Base-by-base conservation (phyloP, 2,888 invertebrate genomes). In the Ypsolopha sequella region DNA sequence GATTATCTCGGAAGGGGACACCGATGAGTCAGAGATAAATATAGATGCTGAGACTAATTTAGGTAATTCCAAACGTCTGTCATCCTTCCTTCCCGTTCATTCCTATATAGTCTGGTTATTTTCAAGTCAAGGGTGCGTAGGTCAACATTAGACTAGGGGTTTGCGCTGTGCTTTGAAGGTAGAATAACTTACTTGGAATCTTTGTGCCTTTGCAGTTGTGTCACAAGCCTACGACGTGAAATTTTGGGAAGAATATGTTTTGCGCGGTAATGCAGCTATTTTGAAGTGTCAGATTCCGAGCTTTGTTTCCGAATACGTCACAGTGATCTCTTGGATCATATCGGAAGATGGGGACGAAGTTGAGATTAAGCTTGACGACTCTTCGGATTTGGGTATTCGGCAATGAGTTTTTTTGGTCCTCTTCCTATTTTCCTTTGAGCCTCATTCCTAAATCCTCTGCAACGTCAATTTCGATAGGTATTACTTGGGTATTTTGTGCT, bases 221-320 rank as follows among this genome's bases (percentile, higher is more conserved):
- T 93, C 94, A 66, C 96, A 96, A 89, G 90, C 91, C 59, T 96
- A 95, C 87, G 92, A 91, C 73, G 93, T 95, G 62, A 95, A 95
- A 85, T 94, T 96, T 71, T 95, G 95, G 95, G 95, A 95, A 80
- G 95, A 96, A 85, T 94, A 95, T 79, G 94, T 96, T 60, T 90
- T 96, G 71, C 92, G 93, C 69, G 95, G 95, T 72, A 96, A 96
- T 85, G 93, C 95, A 62, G 96, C 94, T 62, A 93, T 96, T 74
- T 88, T 96, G 73, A 95, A 96, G 90, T 96, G 96, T 88, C 95
- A 95, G 88, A 94, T 96, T 78, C 95, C 96, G 67, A 95, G 95
- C 88, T 96, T 95, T 87, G 95, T 96, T 65, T 93, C 95, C 69
- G 96, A 96, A 88, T 96, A 94, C 80, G 95, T 96, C 60, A 89